Evolutionary conservation across 1,140 invertebrate species (phyloP), one percentile per base, ranked within the genome.

Genomic region (Lepidostoma basale): DNA sequence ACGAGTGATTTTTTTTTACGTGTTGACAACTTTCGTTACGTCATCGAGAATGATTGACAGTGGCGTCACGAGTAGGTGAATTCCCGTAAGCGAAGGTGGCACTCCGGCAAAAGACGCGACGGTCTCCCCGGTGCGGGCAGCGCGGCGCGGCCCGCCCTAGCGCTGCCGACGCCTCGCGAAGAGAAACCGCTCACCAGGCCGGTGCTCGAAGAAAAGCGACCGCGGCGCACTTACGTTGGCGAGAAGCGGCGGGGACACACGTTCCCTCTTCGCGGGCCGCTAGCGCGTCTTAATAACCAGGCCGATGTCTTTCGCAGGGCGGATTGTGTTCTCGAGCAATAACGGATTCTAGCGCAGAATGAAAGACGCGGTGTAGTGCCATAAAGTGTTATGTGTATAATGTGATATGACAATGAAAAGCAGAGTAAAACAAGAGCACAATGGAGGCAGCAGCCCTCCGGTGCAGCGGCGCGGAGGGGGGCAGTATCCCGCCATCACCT

Each of bases 401-500:
- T 68, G 69, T 70, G 68, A 62, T 30, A 70, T 70, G 59, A 47
- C 42, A 63, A 77, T 76, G 75, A 79, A 78, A 69, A 76, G 75
- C 67, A 74, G 74, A 72, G 52, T 74, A 67, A 73, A 73, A 66
- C 56, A 78, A 78, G 75, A 77, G 78, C 76, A 79, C 78, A 77
- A 74, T 75, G 74, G 76, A 74, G 73, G 77, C 71, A 74, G 73
- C 76, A 76, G 68, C 74, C 75, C 65, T 60, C 64, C 58, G 25
- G 22, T 36, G 30, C 39, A 28, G 63, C 71, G 72, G 77, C 77
- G 75, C 83, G 52, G 62, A 12, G 70, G 74, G 67, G 77, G 77
- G 74, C 83, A 83, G 76, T 92, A 91, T 83, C 90, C 90, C 74
- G 85, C 90, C 69, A 92, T 92, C 82, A 90, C 87, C 81, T 87